A percentile compares a stretch with the other conserved stretches of the same genome.
phyloP scores from a whole-genome alignment of 2,797 vertebrate species.

The Myripristis jacobus region DNA sequence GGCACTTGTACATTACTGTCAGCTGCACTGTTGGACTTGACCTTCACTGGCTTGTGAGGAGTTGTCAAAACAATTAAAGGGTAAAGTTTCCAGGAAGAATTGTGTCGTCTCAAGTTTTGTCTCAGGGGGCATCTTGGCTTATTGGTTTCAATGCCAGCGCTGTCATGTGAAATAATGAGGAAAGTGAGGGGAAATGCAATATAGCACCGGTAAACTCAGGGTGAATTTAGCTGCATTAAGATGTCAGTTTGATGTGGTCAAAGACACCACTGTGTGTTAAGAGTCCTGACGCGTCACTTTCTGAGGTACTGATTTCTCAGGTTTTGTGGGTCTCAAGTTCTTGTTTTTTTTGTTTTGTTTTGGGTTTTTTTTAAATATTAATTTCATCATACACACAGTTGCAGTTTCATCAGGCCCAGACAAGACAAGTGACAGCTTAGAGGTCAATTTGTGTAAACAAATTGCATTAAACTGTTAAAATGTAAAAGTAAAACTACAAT shows the following conservation, averaged over 20 bases:
- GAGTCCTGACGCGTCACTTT: neutral
- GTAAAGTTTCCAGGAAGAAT: constrained; percentile 79
- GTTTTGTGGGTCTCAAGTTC: constrained; percentile 18
- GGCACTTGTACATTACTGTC: constrained; percentile 77
- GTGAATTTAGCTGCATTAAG: constrained; percentile 17
- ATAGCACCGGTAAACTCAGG: neutral
- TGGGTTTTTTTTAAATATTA: too few species aligned
- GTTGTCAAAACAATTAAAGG: constrained; percentile 80
- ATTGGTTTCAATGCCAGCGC: constrained; percentile 22
- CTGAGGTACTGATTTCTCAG: constrained; percentile 44
- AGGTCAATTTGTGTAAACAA: neutral
- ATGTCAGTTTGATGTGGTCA: neutral
- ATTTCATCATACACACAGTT: constrained; percentile 32
- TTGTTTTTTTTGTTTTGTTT: constrained; percentile 45
- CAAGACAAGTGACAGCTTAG: constrained; percentile 1
- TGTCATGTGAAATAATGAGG: constrained; percentile 27
- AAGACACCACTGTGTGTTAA: too few species aligned
- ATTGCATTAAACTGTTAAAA: too few species aligned
- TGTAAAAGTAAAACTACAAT: too few species aligned
- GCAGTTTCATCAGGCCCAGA: neutral
- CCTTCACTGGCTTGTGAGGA: constrained; percentile 79
- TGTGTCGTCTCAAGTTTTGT: constrained; percentile 79
- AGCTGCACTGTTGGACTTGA: constrained; percentile 77
- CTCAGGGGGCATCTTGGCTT: constrained; percentile 35
- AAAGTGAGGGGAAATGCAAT: constrained; percentile 14